Base-by-base conservation (phyloP, 2,888 invertebrate species). In the Lycocerus yunnanus region DNA sequence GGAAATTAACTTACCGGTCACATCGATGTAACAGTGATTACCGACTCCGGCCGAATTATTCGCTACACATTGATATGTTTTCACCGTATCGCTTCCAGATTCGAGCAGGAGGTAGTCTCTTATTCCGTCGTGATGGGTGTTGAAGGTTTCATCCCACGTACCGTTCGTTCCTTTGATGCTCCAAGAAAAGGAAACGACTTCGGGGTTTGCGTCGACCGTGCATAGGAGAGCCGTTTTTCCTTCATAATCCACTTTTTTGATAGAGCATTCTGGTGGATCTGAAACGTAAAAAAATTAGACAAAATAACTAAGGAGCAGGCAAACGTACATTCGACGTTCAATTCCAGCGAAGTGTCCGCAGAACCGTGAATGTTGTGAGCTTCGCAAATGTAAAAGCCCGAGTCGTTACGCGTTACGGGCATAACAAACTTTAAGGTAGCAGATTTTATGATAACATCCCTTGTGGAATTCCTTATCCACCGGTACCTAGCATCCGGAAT, bases 261-360 rank as follows among this genome's bases (percentile, higher is more conserved):
- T 94, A 69, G 92, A 91, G 85, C 97, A 97, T 82, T 94, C 93
- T 1, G 97, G 97, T 81, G 94, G 92, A 88, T 91, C 97, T 97
- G 88, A 13, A 88, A 87, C 6, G 11, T 9, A 68, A 68, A 58
- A 14, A 13, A 11, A 15, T 18, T 58, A 18, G 2, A 69, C 78
- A 18, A 63, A 18, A 3, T 0, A 18, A 63, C 2, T 1, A 8
- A 18, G 18, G 8, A 1, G 15, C 5, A 18, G 24, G n/a, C 69
- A 58, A 74, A 91, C 93, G 94, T 88, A 97, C 97, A 97, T 88
- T 93, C 91, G 59, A 97, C 95, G 86, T 95, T 93, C 81, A 97
- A 89, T 78, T 89, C 88, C 4, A 94, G 92, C 15, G 91, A 90
- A 11, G 92, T 91, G 13, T 69, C 24, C 67, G 90, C 91, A 77